Base-by-base conservation (phyloP, 2,113 vertebrate genomes). In the Oreochromis tanganicae region DNA sequence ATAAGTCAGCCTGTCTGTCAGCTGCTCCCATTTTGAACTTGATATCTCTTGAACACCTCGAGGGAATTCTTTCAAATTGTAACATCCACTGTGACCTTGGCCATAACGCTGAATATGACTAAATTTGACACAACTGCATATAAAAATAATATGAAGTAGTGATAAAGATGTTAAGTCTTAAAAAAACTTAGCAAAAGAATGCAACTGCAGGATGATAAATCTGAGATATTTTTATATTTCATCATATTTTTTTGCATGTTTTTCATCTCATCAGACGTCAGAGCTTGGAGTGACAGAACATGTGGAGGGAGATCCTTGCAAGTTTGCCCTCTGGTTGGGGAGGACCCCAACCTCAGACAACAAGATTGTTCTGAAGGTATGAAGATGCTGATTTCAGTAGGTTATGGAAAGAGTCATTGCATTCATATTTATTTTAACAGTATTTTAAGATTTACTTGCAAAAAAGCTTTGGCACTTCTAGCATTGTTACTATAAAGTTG, bases 361-460 rank as follows among this genome's bases (percentile, higher is more conserved):
- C 95, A 99, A 99, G 96, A 99, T 99, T 80, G 99, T 99, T 84
- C 97, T 99, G 41, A 99, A 99, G 98, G 99, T 99, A 97, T 3
- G 6, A 41, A 79, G 4, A 82, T 73, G 38, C 10, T 50, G 38
- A 73, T 24, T 71, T 71, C 2, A 2, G n/a, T 34, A 9, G 4
- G 11, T 34, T 34, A 34, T 52, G 17, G 46, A 12, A 12, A 78
- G 17, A 9, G 71, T 29, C 13, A 46, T 27, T 73, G 41, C 7
- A 43, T 8, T 38, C 21, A 32, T 48, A 61, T 48, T 82, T 41
- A 29, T 17, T 12, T 81, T 66, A 36, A 46, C 24, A 32, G 46
- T 32, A 50, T 52, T 32, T 78, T 19, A 52, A 19, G 27, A n/a
- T 78, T 75, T 75, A 48, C 13, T 52, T 52, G 16, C 46, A 19